Evolutionary conservation across 2,113 vertebrate species (phyloP).

Genomic region (Malurus cyaneus): DNA sequence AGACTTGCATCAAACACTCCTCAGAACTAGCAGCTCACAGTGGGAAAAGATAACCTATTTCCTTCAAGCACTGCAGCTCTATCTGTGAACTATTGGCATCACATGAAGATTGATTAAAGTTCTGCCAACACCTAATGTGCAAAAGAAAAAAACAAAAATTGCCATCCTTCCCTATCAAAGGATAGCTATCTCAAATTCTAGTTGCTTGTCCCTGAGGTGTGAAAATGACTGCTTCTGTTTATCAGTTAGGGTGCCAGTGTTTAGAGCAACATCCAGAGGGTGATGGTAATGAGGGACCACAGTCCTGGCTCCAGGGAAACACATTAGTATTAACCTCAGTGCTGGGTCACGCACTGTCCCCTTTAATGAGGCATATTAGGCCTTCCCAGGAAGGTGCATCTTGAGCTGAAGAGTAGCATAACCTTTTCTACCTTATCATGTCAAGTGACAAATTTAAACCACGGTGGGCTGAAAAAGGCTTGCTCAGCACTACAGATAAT

Average conservation of each 20-base stretch:
- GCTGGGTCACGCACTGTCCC: slow-evolving; percentile 4
- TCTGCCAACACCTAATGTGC: neutral
- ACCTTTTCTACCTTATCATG: slow-evolving; percentile 44
- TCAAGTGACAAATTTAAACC: slow-evolving; percentile 53
- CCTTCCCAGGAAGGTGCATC: slow-evolving; percentile 23
- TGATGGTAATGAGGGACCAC: slow-evolving; percentile 9
- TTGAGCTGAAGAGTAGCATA: slow-evolving; percentile 12
- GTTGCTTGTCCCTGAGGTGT: neutral
- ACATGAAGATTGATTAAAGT: slow-evolving; percentile 25
- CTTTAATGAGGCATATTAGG: slow-evolving; percentile 38
- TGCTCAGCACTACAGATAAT: slow-evolving; percentile 33
- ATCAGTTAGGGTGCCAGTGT: neutral
- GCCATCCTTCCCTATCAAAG: neutral
- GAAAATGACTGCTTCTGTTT: neutral
- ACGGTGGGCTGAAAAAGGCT: neutral
- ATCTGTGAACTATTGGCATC: neutral
- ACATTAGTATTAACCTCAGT: neutral
- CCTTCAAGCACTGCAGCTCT: slow-evolving; percentile 1
- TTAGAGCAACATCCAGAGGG: neutral
- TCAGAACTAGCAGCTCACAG: neutral
- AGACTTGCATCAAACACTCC: neutral
- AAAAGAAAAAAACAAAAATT: neutral
- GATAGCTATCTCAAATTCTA: neutral
- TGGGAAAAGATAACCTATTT: slow-evolving; percentile 21
- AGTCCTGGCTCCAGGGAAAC: neutral